phyloP scores from a whole-genome alignment of 92 coral and sea anemone species.

The Zoanthus solanderi region DNA sequence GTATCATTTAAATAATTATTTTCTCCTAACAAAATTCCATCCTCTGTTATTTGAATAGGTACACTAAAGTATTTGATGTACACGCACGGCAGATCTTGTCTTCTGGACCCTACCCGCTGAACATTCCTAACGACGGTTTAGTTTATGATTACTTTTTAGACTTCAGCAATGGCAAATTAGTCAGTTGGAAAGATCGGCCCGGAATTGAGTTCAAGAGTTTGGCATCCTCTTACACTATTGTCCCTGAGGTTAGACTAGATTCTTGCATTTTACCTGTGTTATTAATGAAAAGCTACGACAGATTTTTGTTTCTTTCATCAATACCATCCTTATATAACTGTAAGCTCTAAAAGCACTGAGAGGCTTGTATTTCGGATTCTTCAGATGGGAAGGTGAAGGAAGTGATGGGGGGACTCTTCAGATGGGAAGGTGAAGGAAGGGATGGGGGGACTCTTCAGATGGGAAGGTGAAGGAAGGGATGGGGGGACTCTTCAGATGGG shows the following conservation, averaged over 20 bases:
- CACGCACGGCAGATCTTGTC: conserved; percentile 85
- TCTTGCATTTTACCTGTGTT: too few relatives aligned
- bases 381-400: too few relatives aligned
- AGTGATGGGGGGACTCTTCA: too few relatives aligned
- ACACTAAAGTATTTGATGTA: conserved; percentile 74
- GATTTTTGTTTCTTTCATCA: too few relatives aligned
- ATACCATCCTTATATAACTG: too few relatives aligned
- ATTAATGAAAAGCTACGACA: too few relatives aligned
- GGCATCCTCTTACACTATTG: conserved; percentile 88
- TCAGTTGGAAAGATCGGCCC: conserved; percentile 89
- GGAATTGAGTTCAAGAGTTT: conserved; percentile 83
- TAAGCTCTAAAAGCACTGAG: too few relatives aligned
- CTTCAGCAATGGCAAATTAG: conserved; percentile 83
- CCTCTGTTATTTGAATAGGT: conserved; percentile 52
- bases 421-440: too few relatives aligned
- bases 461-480: too few relatives aligned
- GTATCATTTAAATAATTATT: neutral
- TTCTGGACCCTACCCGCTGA: conserved; percentile 91
- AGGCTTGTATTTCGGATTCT: too few relatives aligned
- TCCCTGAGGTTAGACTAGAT: conserved; percentile 82
- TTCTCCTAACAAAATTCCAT: neutral
- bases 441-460: too few relatives aligned
- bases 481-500: too few relatives aligned
- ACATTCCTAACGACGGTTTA: conserved; percentile 82
- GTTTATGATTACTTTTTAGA: conserved; percentile 94